A percentile compares a stretch with the other conserved stretches of the same genome.
Evolutionary conservation across 2,113 vertebrate genomes (phyloP).

Genomic region (Leptosomus discolor): DNA sequence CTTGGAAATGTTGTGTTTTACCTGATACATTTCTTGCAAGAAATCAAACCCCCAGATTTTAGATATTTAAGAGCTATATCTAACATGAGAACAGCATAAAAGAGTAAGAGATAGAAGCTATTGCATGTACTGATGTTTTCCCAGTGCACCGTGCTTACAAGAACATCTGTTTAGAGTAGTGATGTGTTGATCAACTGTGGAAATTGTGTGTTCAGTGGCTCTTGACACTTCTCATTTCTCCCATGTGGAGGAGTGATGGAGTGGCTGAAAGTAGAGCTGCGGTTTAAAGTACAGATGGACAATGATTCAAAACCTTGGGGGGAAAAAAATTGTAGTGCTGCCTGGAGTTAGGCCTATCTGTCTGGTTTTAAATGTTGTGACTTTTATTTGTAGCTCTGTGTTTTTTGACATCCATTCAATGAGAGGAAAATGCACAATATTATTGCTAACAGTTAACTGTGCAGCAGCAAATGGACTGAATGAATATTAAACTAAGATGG

Average conservation of each 20-base stretch:
- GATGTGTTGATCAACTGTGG: neutral
- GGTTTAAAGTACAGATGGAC: neutral
- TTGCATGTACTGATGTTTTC: neutral
- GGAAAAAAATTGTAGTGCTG: neutral
- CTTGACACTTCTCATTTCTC: neutral
- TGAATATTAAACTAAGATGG: neutral
- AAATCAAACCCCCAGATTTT: neutral
- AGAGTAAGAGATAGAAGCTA: neutral
- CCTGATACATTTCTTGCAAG: rapidly evolving
- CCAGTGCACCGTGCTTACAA: neutral
- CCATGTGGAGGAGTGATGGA: neutral
- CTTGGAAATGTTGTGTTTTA: neutral
- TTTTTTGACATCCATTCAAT: neutral
- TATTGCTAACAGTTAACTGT: neutral
- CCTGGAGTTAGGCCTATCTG: neutral
- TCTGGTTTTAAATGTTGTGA: neutral
- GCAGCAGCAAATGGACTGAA: neutral
- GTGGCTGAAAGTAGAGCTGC: neutral
- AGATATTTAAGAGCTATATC: neutral
- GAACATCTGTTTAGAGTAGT: neutral
- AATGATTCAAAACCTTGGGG: neutral
- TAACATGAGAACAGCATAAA: neutral
- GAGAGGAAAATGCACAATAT: neutral
- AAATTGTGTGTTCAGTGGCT: neutral
- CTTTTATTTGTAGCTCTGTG: neutral